These are phyloP conservation scores for Lithophane leautieri DNA, from an alignment of 2,888 invertebrate genomes.

Conservation along the genomic window DNA sequence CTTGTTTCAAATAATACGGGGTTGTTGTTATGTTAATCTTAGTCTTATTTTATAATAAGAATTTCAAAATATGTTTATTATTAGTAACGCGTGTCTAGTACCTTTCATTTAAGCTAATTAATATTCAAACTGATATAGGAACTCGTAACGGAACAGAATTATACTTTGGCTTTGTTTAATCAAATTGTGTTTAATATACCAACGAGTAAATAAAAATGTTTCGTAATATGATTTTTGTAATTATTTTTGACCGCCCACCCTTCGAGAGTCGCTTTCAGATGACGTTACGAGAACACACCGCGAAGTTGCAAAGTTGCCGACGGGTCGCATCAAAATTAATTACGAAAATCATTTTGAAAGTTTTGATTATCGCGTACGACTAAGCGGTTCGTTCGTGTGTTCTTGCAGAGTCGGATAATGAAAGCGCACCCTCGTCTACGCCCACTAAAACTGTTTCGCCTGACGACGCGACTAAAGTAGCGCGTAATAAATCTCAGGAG, in stretches of 20 bases:
- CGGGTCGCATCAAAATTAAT: constrained; percentile 88
- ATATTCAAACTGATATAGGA: constrained; percentile 83
- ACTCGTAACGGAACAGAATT: constrained; percentile 82
- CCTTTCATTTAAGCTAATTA: constrained; percentile 85
- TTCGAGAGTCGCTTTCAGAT: constrained; percentile 82
- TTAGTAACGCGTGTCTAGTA: constrained; percentile 85
- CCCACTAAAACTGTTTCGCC: constrained; percentile 87
- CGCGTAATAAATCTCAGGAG: constrained; percentile 92
- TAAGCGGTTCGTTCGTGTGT: constrained; percentile 89
- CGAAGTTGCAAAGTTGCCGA: constrained; percentile 72
- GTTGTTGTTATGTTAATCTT: constrained; percentile 89
- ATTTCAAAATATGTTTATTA: constrained; percentile 84
- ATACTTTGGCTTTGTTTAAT: constrained; percentile 88
- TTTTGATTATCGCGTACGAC: constrained; percentile 68
- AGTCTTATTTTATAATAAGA: constrained; percentile 86
- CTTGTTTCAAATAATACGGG: constrained; percentile 84
- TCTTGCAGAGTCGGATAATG: constrained; percentile 95
- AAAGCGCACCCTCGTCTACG: constrained; percentile 92
- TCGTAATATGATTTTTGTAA: constrained; percentile 90
- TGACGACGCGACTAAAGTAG: constrained; percentile 76
- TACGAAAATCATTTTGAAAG: constrained; percentile 86
- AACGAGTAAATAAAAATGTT: constrained; percentile 90
- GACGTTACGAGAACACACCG: constrained; percentile 83
- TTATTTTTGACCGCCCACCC: constrained; percentile 88
- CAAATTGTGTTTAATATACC: constrained; percentile 89